Percentiles rank a stretch among this genome's conserved stretches.
Evolutionary conservation across 2,113 vertebrate species (phyloP).

Genomic region (Sphyrna mokarran): DNA sequence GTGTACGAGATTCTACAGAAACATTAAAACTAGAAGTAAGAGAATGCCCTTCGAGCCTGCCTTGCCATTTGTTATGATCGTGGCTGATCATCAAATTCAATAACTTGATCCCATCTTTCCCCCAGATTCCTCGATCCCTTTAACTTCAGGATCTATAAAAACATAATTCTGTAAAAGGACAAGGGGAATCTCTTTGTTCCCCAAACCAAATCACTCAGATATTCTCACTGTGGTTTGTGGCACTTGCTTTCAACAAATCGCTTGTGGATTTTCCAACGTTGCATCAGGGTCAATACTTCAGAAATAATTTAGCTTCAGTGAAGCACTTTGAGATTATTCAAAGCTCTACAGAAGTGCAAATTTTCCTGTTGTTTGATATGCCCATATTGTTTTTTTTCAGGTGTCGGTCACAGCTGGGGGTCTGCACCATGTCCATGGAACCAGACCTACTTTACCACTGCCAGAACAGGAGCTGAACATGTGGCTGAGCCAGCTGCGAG

Average conservation of each 20-base stretch:
- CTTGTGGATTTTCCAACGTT: neutral
- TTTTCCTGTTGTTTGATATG: slow-evolving; percentile 45
- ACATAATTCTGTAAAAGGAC: no score
- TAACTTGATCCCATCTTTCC: no score
- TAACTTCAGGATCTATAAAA: no score
- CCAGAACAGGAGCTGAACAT: slow-evolving; percentile 64
- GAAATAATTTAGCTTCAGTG: neutral
- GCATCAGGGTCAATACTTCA: neutral
- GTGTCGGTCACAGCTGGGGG: slow-evolving; percentile 52
- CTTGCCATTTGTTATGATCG: no score
- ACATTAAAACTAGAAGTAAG: no score
- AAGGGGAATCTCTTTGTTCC: neutral
- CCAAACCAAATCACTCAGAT: neutral
- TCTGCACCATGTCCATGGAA: slow-evolving; percentile 38
- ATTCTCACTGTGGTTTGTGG: neutral
- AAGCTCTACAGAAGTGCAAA: no score
- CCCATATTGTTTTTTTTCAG: slow-evolving; percentile 53
- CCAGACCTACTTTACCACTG: slow-evolving; percentile 47
- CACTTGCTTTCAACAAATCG: neutral
- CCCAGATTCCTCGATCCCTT: no score
- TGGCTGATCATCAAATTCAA: no score
- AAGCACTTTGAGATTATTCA: neutral
- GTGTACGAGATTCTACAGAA: no score
- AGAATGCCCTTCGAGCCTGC: no score
- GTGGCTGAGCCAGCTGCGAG: slow-evolving; percentile 59